Evolutionary conservation across 2,113 vertebrate species (phyloP), one percentile per base, ranked within the genome.

Genomic region (Ochotona curzoniae): DNA sequence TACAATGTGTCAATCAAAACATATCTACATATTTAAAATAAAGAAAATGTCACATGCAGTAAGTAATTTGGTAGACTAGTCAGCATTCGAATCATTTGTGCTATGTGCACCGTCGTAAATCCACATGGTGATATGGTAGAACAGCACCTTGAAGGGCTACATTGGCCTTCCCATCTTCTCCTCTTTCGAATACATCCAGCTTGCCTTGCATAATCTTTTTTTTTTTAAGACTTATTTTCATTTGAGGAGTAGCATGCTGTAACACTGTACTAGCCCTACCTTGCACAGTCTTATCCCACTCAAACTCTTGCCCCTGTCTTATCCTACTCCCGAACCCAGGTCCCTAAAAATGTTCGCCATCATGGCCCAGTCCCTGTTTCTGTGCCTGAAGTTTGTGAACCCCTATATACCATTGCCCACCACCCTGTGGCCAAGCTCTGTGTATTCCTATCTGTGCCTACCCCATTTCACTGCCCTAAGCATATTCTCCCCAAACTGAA

Each of bases 401-500:
- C 12, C 21, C n/a, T 17, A 15, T n/a, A 26, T 15, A 28, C n/a
- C 0, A 1, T 13, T 9, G 0, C 7, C 21, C 8, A 3, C 4
- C 0, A 17, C 38, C 20, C 47, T 23, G 54, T 80, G 4, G 12
- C 54, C 81, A 84, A 32, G 14, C 14, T 67, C 47, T 11, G 8
- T 30, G 25, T 66, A 25, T 79, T 26, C 8, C 23, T 1, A 0
- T 60, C 38, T 30, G 28, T 32, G 30, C 10, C 44, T 17, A 47
- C 7, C 28, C 1, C 0, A 0, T 47, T 26, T 60, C n/a, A 69
- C 25, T 61, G 63, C 7, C 38, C 38, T 44, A 44, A 44, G 38
- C 38, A 6, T 44, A 44, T 44, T 44, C 38, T 44, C 38, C 38
- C 57, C 63, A 54, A 15, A 11, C 9, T 20, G 9, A 47, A 3